Evolutionary conservation across 2,797 vertebrate genomes (phyloP).

Genomic region (Meda fulgida): DNA sequence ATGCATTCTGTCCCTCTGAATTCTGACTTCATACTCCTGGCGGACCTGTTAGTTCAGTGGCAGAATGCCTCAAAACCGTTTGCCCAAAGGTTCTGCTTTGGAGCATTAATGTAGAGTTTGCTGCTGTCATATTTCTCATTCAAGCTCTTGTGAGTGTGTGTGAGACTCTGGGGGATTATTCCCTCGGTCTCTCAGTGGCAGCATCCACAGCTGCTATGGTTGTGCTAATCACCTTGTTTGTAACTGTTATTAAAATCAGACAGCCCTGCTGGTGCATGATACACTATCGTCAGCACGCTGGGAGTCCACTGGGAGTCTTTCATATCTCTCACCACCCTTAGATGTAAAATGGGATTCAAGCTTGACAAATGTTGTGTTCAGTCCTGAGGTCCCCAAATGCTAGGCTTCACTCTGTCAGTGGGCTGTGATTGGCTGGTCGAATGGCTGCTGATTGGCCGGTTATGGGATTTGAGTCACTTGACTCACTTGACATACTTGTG

Average conservation of each 20-base stretch:
- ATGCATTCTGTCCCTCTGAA: conserved; percentile 63
- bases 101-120: conserved; percentile 32
- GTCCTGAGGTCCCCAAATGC: conserved; percentile 11
- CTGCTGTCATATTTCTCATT: conserved; percentile 24
- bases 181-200: conserved; percentile 1
- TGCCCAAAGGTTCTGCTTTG: conserved; percentile 14
- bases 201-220: conserved; percentile 45
- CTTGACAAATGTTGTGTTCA: conserved; percentile 13
- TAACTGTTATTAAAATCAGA: conserved; percentile 44
- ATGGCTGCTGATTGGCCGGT: conserved; percentile 3
- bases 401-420: not conserved
- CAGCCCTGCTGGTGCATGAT: conserved; percentile 42
- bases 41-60: conserved; percentile 33
- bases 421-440: conserved; percentile 5
- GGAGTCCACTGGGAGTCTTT: conserved; percentile 44
- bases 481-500: not conserved
- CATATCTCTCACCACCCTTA: conserved; percentile 41
- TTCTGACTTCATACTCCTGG: conserved; percentile 18
- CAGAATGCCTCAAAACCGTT: not conserved
- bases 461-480: not conserved
- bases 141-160: conserved; percentile 2
- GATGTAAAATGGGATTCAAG: conserved; percentile 30
- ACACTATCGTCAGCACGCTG: conserved; percentile 10
- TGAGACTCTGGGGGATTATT: conserved; percentile 24
- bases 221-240: conserved; percentile 55